Evolutionary conservation across 2,113 vertebrate species (phyloP).

Genomic region (Tympanuchus pallidicinctus): DNA sequence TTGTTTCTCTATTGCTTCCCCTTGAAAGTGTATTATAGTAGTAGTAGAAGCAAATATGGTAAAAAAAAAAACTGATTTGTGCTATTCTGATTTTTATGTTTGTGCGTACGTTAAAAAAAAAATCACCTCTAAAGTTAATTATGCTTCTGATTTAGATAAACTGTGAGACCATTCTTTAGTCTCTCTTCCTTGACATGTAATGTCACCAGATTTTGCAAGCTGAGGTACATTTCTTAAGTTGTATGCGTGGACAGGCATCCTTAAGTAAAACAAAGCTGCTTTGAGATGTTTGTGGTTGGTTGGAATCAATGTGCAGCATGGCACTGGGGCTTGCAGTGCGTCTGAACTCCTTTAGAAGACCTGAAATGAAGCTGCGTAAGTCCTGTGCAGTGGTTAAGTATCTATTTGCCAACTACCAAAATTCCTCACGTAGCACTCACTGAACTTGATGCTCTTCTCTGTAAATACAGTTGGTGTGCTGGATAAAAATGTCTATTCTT

Average conservation of each 20-base stretch:
- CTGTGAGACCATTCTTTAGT: not conserved
- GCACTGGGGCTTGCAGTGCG: not conserved
- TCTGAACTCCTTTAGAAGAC: not conserved
- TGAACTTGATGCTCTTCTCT: not conserved
- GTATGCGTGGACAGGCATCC: not conserved
- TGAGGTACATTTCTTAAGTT: not conserved
- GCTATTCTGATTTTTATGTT: not conserved
- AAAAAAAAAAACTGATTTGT: not conserved
- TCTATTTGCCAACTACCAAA: not conserved
- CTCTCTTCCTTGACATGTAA: not conserved
- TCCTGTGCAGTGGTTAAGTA: not conserved
- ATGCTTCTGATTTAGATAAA: not conserved
- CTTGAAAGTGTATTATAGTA: not conserved
- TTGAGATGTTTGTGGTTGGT: not conserved
- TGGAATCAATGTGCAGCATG: not conserved
- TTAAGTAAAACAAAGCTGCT: rapidly evolving
- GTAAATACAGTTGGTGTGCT: not conserved
- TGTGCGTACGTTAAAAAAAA: not conserved
- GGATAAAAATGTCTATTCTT: not conserved
- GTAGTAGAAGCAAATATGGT: not conserved
- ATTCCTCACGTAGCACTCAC: not conserved
- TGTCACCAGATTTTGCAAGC: not conserved
- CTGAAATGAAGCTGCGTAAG: rapidly evolving
- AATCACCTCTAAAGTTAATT: not conserved
- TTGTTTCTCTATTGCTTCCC: not conserved